A percentile compares a stretch with the other conserved stretches of the same genome.
Evolutionary conservation across 2,888 invertebrate species (phyloP).

Genomic region (Polymixis flavicincta): DNA sequence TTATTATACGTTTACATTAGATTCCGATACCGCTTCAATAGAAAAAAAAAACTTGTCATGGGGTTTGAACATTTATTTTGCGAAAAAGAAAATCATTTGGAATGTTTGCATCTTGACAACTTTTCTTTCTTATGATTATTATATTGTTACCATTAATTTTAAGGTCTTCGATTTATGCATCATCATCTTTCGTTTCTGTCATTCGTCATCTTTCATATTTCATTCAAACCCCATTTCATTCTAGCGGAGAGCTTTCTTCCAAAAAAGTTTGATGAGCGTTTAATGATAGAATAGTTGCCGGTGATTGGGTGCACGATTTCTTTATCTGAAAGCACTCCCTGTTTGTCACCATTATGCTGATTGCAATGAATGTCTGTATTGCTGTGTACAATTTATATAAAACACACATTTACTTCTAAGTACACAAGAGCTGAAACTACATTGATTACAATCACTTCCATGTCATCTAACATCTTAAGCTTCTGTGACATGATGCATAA

Average conservation of each 20-base stretch:
- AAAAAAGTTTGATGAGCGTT: slow-evolving; percentile 65
- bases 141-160: slow-evolving; percentile 76
- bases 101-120: slow-evolving; percentile 91
- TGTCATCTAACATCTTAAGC: slow-evolving; percentile 87
- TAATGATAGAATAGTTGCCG: slow-evolving; percentile 72
- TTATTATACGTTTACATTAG: slow-evolving; percentile 73
- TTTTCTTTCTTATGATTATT: slow-evolving; percentile 82
- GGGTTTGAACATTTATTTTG: slow-evolving; percentile 90
- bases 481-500: slow-evolving; percentile 86
- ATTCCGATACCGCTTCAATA: slow-evolving; percentile 80
- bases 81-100: slow-evolving; percentile 84
- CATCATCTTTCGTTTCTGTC: slow-evolving; percentile 78
- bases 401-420: slow-evolving; percentile 54
- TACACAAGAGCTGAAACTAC: slow-evolving; percentile 72
- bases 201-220: slow-evolving; percentile 76
- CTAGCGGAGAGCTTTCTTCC: slow-evolving; percentile 86
- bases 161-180: slow-evolving; percentile 82
- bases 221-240: slow-evolving; percentile 91
- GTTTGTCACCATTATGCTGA: slow-evolving; percentile 77
- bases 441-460: slow-evolving; percentile 86
- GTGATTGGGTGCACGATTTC: slow-evolving; percentile 90
- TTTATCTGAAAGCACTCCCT: slow-evolving; percentile 88
- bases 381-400: slow-evolving; percentile 48
- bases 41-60: slow-evolving; percentile 84
- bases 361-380: slow-evolving; percentile 82